phyloP scores from a whole-genome alignment of 2,888 invertebrate species.

The Eulithis prunata region DNA sequence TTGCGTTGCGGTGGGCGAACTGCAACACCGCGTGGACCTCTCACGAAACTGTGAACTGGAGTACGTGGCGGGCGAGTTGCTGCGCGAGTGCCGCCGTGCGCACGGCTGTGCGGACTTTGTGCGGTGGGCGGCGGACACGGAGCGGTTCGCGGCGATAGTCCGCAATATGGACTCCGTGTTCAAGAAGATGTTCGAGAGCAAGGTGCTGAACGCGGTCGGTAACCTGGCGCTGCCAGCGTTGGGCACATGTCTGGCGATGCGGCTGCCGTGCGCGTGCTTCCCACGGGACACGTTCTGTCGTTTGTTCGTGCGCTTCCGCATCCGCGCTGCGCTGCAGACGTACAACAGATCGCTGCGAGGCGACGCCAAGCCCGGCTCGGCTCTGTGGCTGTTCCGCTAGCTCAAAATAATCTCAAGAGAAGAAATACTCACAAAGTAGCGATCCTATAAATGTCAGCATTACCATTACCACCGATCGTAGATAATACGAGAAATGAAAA shows the following conservation, averaged over 20 bases:
- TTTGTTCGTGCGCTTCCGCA: conserved; percentile 27
- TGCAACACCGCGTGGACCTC: conserved; percentile 8
- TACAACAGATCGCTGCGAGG: conserved; percentile 15
- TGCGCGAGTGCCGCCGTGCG: conserved; percentile 19
- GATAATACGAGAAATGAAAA: neutral
- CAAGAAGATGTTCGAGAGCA: conserved; percentile 8
- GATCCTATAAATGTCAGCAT: conserved; percentile 6
- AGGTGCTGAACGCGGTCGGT: conserved; percentile 16
- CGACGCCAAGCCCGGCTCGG: conserved; percentile 4
- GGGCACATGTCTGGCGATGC: conserved; percentile 1
- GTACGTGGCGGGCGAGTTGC: conserved; percentile 10
- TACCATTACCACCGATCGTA: conserved; percentile 1
- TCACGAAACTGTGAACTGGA: neutral
- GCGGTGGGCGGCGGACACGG: conserved; percentile 9
- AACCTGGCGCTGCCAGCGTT: conserved; percentile 16
- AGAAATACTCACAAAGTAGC: conserved; percentile 15
- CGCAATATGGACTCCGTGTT: conserved; percentile 15
- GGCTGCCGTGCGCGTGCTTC: conserved; percentile 29
- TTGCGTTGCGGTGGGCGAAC: conserved; percentile 8
- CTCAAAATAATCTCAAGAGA: neutral
- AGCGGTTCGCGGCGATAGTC: neutral
- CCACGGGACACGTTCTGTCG: conserved; percentile 25
- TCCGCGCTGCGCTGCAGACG: conserved; percentile 26
- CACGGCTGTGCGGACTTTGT: conserved; percentile 18
- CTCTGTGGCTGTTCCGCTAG: conserved; percentile 15